Evolutionary conservation across 2,113 vertebrate species (phyloP), one percentile per base, ranked within the genome.

Genomic region (Cervus canadensis): DNA sequence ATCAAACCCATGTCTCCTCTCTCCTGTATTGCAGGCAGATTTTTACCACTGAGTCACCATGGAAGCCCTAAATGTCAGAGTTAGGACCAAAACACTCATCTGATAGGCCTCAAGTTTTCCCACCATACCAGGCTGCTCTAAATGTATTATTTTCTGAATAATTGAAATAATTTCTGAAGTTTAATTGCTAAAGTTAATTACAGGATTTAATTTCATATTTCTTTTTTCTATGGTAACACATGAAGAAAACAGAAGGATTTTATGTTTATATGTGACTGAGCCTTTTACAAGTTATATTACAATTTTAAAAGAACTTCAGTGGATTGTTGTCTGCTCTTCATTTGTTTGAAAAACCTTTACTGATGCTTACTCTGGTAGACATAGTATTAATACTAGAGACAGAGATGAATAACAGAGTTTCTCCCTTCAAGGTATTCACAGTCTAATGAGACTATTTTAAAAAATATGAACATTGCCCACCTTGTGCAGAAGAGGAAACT

Each of bases 191-290:
- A 85, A 92, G 40, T 91, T 91, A 79, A 85, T 67, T 59, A 6
- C 48, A 89, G 40, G 57, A 76, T 85, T 92, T 93, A 60, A 71
- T 82, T 94, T 94, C 71, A 33, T 92, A 25, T 67, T 87, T 96
- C 30, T 88, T 84, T 86, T 43, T 19, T 48, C 76, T 81, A 94
- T 11, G 40, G 45, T 87, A 48, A 90, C 52, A 94, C 33, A 54
- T 48, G 45, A 45, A 36, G 26, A 33, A 84, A 94, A 95, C 30
- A 93, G 79, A 89, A 90, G 30, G 62, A 71, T 43, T 92, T 96
- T 86, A 26, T 87, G 40, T 48, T 89, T 60, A 50, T 59, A 89
- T 33, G 33, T 40, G 50, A 94, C 9, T 71, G 45, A 85, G 76
- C 2, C n/a, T 92, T 94, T 96, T 59, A 87, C 33, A 79, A 93